Conservation (phyloP, 2,797 vertebrate species). For the Falco rusticolus region DNA sequence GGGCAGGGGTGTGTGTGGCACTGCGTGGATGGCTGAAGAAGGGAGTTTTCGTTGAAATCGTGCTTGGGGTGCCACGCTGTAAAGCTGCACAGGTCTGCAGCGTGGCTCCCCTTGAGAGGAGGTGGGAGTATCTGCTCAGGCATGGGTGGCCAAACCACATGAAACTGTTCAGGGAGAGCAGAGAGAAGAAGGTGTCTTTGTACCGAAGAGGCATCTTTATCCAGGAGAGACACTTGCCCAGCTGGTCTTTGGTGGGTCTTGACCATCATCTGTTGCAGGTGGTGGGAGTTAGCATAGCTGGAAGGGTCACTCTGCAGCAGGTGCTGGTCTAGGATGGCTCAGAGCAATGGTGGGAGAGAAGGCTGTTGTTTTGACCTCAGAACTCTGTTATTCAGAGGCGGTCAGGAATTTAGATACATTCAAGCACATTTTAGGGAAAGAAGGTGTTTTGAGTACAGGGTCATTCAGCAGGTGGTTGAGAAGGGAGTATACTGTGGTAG, state of each 20-base stretch:
- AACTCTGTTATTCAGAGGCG: neutral
- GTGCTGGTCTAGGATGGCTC: neutral
- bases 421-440: fast-evolving
- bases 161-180: neutral
- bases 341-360: neutral
- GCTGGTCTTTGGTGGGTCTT: neutral
- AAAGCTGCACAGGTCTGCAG: fast-evolving
- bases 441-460: neutral
- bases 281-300: neutral
- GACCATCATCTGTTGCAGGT: neutral
- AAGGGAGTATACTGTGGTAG: neutral
- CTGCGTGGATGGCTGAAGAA: fast-evolving
- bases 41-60: neutral
- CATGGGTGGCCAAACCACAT: fast-evolving
- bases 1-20: neutral
- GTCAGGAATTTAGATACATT: neutral
- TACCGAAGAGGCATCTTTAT: fast-evolving
- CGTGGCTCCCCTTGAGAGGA: neutral
- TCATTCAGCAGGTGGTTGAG: neutral
- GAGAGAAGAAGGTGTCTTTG: neutral
- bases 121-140: neutral
- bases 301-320: fast-evolving
- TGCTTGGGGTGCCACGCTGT: fast-evolving
- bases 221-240: fast-evolving
- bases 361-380: neutral